These are phyloP conservation scores for Phaedon cochleariae DNA, from an alignment of 2,888 invertebrate species.

Conservation along the genomic window DNA sequence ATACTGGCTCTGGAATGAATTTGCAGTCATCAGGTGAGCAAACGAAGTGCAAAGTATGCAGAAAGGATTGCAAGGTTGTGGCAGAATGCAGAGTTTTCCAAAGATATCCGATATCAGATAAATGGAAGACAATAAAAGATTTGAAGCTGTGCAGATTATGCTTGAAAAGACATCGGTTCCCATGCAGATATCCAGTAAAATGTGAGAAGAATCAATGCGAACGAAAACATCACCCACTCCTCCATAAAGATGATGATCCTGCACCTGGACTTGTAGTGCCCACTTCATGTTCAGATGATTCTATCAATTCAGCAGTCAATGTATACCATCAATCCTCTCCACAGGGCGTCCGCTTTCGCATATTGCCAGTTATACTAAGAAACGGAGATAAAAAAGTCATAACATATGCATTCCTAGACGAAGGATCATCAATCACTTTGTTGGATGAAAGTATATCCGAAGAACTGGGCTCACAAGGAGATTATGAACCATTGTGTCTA, in stretches of 20 bases:
- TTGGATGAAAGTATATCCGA: conserved; percentile 3
- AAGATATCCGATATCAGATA: not conserved
- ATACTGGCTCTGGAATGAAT: no score
- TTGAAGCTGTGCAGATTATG: conserved; percentile 2
- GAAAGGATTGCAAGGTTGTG: not conserved
- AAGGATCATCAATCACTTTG: conserved; percentile 13
- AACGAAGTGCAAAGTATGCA: not conserved
- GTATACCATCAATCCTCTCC: not conserved
- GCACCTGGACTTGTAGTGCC: not conserved
- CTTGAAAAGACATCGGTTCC: conserved; percentile 7
- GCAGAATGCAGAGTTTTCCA: not conserved
- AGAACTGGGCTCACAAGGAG: not conserved
- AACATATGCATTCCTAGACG: conserved; percentile 17
- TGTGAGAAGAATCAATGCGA: not conserved
- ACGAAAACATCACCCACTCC: conserved; percentile 5
- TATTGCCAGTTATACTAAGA: conserved; percentile 12
- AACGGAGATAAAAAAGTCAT: conserved; percentile 6
- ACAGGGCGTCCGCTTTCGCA: conserved; percentile 2
- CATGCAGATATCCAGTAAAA: conserved; percentile 10
- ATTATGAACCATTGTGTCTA: conserved; percentile 1
- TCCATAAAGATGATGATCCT: not conserved
- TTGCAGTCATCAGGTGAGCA: not conserved
- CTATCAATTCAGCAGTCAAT: not conserved
- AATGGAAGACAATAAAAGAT: not conserved
- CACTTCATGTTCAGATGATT: no score